Percentiles rank a stretch among this genome's conserved stretches.
These are phyloP conservation scores for Vulpes ferrilata DNA, from an alignment of 2,113 vertebrate genomes.

Conservation along the genomic window DNA sequence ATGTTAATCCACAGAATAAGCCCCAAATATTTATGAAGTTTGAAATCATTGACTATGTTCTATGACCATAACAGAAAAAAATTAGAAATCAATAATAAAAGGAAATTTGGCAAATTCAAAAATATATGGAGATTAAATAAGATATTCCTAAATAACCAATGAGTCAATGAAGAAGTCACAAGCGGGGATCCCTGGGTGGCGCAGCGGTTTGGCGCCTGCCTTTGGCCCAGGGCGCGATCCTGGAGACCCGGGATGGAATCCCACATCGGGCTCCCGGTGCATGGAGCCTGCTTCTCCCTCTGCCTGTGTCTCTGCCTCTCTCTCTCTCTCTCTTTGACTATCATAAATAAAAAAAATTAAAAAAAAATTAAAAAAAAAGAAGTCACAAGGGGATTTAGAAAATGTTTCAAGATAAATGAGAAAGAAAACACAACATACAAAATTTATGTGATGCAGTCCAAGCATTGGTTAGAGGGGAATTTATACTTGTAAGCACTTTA, in stretches of 20 bases:
- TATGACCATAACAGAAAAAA: background rate
- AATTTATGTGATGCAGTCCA: background rate
- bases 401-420: background rate
- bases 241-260: no score
- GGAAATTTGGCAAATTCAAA: background rate
- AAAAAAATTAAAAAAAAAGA: no score
- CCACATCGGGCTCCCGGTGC: no score
- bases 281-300: no score
- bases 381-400: no score
- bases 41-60: background rate
- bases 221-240: no score
- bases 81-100: background rate
- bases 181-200: no score
- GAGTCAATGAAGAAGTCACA: background rate
- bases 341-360: no score
- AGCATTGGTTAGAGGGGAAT: background rate
- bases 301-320: no score
- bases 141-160: background rate
- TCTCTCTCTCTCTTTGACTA: no score
- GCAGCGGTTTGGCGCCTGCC: no score
- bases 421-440: background rate
- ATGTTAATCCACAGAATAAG: background rate
- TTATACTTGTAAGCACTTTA: background rate
- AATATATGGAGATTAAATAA: background rate
- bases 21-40: background rate